Base-by-base conservation (phyloP, 2,888 invertebrate genomes). In the Teleogryllus oceanicus region DNA sequence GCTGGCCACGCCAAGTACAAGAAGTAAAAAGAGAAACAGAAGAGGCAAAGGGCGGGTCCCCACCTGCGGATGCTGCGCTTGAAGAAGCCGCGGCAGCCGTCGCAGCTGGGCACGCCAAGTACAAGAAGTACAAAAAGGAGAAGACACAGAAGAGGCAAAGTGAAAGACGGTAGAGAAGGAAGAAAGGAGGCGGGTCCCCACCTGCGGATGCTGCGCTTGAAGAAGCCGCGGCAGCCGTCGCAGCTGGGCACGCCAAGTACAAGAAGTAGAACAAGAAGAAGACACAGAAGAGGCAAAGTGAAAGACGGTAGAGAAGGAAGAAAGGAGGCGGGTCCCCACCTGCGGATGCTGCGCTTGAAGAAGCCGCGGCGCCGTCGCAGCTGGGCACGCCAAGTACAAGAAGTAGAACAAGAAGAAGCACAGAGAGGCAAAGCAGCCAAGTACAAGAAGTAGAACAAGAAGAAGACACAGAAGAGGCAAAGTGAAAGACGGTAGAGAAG, bases 21-120 rank as follows among this genome's bases (percentile, higher is more conserved):
- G n/a, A n/a, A n/a, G n/a, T n/a, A n/a, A n/a, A n/a, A n/a, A n/a
- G n/a, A 21, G 21, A 10, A 76, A 11, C 1, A 21, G 21, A 76
- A 76, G 21, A 76, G 5, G 10, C 0, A 20, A 12, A 76, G 24
- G 37, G 11, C 11, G 18, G 16, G n/a, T 37, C 50, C 84, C 86
- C 89, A 94, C 94, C 94, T 91, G 86, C 97, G 90, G 84, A 97
- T 96, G 85, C 95, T 95, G 83, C 97, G 89, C 87, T 97, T 98
- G 89, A 98, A 98, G 89, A 98, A 97, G 8, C 97, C 97, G 78
- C 97, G 89, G 86, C 96, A 97, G 62, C 94, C 94, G 86, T 94
- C 94, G 86, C 96, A 96, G 78, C 94, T 94, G 0, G 95, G 92
- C 13, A 90, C 90, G 0, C 96, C 96, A n/a, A n/a, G n/a, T n/a